Percentiles rank a stretch among this genome's conserved stretches.
Evolutionary conservation across 2,888 invertebrate genomes (phyloP).

Genomic region (Papilio elwesi): DNA sequence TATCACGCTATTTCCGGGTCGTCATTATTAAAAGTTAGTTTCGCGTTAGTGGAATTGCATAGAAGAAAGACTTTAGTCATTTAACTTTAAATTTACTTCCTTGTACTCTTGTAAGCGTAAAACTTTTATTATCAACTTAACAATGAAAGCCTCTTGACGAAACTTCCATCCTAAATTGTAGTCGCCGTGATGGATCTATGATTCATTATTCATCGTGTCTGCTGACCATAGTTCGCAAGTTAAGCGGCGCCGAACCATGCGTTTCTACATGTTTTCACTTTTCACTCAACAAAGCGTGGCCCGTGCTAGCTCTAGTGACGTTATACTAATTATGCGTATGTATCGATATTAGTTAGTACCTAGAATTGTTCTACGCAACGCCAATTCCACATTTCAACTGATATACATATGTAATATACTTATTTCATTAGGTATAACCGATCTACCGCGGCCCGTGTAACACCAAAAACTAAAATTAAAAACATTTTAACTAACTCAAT

Average conservation of each 20-base stretch:
- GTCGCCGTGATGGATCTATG: constrained; percentile 2
- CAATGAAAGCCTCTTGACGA: not conserved
- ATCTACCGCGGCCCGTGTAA: too few relatives aligned
- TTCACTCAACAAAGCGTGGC: constrained; percentile 14
- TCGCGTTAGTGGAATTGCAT: not conserved
- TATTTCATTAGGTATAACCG: too few relatives aligned
- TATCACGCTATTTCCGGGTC: not conserved
- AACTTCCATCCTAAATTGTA: not conserved
- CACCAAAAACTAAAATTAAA: too few relatives aligned
- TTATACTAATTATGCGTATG: not conserved
- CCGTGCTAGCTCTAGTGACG: constrained; percentile 9
- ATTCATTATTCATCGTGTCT: constrained; percentile 23
- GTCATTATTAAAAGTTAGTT: not conserved
- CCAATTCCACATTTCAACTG: too few relatives aligned
- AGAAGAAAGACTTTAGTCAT: not conserved
- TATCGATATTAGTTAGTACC: constrained; percentile 11
- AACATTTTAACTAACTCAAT: too few relatives aligned
- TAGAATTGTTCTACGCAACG: too few relatives aligned
- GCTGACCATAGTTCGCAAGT: constrained; percentile 22
- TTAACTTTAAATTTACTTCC: not conserved
- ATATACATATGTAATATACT: too few relatives aligned
- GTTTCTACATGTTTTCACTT: constrained; percentile 39
- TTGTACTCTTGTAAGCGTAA: not conserved
- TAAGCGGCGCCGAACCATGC: constrained; percentile 17
- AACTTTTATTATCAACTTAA: not conserved